Percentiles rank a stretch among this genome's conserved stretches.
Conservation (phyloP, 1,140 invertebrate genomes). For the Drosophila lini region DNA sequence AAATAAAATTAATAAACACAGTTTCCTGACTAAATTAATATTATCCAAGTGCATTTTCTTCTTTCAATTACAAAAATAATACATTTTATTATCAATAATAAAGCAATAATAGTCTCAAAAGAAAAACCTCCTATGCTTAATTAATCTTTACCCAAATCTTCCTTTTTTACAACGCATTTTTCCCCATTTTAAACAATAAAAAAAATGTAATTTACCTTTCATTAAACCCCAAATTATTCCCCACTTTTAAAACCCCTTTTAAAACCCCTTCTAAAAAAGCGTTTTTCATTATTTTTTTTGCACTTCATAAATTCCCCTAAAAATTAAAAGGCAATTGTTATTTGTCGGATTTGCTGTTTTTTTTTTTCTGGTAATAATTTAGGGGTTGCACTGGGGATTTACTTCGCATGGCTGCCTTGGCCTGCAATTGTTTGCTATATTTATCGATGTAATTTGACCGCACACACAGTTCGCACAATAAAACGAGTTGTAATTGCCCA, state of each 20-base stretch:
- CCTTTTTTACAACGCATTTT: not conserved
- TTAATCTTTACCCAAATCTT: not conserved
- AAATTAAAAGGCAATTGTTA: slow-evolving; percentile 12
- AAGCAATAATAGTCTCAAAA: not conserved
- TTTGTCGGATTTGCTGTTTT: slow-evolving; percentile 9
- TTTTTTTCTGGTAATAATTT: slow-evolving; percentile 15
- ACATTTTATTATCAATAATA: not conserved
- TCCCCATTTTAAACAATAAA: not conserved
- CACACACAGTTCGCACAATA: slow-evolving; percentile 70
- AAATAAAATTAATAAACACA: too few relatives aligned
- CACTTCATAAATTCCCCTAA: slow-evolving; percentile 4
- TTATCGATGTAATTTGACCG: slow-evolving; percentile 72
- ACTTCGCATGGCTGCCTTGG: slow-evolving; percentile 40
- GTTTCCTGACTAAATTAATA: too few relatives aligned
- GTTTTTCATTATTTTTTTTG: slow-evolving; percentile 8
- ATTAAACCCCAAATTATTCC: not conserved
- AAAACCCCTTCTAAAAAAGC: not conserved
- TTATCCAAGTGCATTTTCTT: too few relatives aligned
- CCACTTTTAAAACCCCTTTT: too few relatives aligned
- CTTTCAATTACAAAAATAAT: not conserved
- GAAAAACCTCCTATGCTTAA: not conserved
- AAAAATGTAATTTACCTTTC: not conserved
- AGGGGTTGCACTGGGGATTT: slow-evolving; percentile 25
- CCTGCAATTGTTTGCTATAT: slow-evolving; percentile 43
- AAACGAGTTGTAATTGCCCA: slow-evolving; percentile 71